Percentiles rank a stretch among this genome's conserved stretches.
Conservation (phyloP, 2,888 invertebrate genomes). For the Drosophila neonasuta region DNA sequence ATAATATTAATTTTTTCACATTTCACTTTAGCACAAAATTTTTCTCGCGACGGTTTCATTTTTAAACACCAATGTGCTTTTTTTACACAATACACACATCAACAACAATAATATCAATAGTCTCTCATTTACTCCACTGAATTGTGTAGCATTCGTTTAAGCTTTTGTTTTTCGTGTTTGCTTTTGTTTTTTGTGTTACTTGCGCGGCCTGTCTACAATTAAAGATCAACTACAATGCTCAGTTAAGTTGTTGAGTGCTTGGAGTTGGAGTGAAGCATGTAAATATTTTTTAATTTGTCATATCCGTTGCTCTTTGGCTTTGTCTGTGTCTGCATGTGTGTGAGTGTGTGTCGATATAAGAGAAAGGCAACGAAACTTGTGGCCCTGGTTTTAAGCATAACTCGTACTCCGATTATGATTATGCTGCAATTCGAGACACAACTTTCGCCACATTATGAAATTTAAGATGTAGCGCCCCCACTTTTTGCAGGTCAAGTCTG, state of each 20-base stretch:
- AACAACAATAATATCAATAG: slow-evolving; percentile 42
- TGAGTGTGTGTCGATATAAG: slow-evolving; percentile 4
- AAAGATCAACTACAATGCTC: slow-evolving; percentile 48
- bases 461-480: slow-evolving; percentile 51
- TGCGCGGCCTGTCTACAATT: slow-evolving; percentile 47
- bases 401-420: slow-evolving; percentile 18
- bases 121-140: slow-evolving; percentile 22
- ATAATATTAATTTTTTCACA: slow-evolving; percentile 20
- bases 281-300: slow-evolving; percentile 66
- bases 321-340: slow-evolving; percentile 22
- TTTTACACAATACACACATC: slow-evolving; percentile 47
- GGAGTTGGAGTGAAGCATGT: slow-evolving; percentile 51
- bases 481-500: slow-evolving; percentile 74
- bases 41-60: slow-evolving; percentile 31
- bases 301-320: slow-evolving; percentile 62
- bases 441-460: slow-evolving; percentile 77
- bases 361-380: slow-evolving; percentile 5
- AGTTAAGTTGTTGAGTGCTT: slow-evolving; percentile 21
- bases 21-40: slow-evolving; percentile 32
- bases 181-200: slow-evolving; percentile 37
- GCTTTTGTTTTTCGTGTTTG: slow-evolving; percentile 27
- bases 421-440: slow-evolving; percentile 61
- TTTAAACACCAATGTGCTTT: slow-evolving; percentile 67
- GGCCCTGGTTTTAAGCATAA: slow-evolving; percentile 15
- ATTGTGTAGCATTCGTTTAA: slow-evolving; percentile 7